Conservation (phyloP, 1,140 invertebrate genomes). For the Drosophila melanogaster region DNA sequence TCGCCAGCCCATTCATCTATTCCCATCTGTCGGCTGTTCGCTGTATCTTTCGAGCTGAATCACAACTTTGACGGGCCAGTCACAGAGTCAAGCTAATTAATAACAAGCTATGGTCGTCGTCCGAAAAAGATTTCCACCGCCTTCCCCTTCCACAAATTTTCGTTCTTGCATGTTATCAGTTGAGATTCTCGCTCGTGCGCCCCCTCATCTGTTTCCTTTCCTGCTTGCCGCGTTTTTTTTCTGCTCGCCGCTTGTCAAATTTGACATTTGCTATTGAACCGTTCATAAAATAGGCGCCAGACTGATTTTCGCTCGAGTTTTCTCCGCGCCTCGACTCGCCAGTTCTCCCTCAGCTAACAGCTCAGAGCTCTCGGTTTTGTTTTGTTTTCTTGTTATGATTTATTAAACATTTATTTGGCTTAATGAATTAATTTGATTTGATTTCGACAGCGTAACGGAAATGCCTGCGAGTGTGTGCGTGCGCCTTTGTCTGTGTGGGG, state of each 20-base stretch:
- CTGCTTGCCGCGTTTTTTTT: not conserved
- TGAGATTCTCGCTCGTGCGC: constrained; percentile 26
- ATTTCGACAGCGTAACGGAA: constrained; percentile 66
- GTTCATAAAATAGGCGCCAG: constrained; percentile 77
- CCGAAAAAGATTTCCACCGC: not conserved
- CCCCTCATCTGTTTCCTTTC: constrained; percentile 1
- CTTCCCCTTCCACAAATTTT: not conserved
- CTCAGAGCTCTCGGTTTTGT: constrained; percentile 1
- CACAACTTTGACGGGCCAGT: constrained; percentile 37
- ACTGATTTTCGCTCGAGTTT: constrained; percentile 50
- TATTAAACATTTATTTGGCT: constrained; percentile 78
- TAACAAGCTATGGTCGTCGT: constrained; percentile 20
- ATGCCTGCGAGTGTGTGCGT: constrained; percentile 6
- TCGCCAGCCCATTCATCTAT: constrained; percentile 22
- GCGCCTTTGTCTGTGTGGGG: constrained; percentile 42
- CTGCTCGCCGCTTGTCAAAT: constrained; percentile 59
- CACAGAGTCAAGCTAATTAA: constrained; percentile 45
- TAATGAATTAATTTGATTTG: constrained; percentile 81
- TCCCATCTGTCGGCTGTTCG: constrained; percentile 8
- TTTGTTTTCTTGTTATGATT: constrained; percentile 73
- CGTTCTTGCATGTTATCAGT: constrained; percentile 25
- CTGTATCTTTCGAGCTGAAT: constrained; percentile 27
- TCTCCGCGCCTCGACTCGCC: constrained; percentile 3
- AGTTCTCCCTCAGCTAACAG: not conserved
- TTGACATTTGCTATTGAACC: constrained; percentile 79